Evolutionary conservation across 2,888 invertebrate species (phyloP), one percentile per base, ranked within the genome.

Genomic region (Perdita meconis): DNA sequence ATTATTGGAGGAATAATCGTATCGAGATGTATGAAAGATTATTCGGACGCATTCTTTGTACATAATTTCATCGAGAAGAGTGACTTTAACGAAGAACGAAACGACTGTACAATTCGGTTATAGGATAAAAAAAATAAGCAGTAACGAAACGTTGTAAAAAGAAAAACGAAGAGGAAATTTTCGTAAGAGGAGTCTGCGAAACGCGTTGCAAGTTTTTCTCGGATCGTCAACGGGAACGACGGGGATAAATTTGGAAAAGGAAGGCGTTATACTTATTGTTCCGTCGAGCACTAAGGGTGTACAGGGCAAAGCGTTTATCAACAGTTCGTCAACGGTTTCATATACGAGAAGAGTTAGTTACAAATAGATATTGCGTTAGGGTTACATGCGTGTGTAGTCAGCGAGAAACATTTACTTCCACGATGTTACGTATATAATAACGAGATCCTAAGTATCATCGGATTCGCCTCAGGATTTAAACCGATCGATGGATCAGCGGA

Each of bases 381-480:
- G 47, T 19, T 47, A 34, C 19, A 40, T 30, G 44, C 22, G 34
- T 16, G 34, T 64, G 53, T 24, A 53, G 44, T 10, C 38, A 65
- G n/a, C 38, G 51, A 44, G 38, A 50, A 63, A 22, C n/a, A 47
- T 36, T n/a, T 68, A 76, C 57, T 70, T 78, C 65, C 70, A 78
- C 38, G 1, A 59, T 77, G 40, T 67, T 72, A 19, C 8, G 16
- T 22, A 55, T 30, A 26, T 50, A n/a, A 36, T 40, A 50, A 47
- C 12, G 57, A 59, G 19, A 53, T 59, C 51, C 47, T 40, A 59
- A 61, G 51, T 66, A 69, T 77, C 77, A 47, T 77, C 77, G 40
- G 77, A 66, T 61, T 64, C 65, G 38, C 64, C 76, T 69, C 64
- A 68, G 68, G 77, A 75, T 60, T 57, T 66, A 66, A 56, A 57